A percentile compares a stretch with the other conserved stretches of the same genome.
phyloP scores from a whole-genome alignment of 1,140 invertebrate genomes.

The Condylostylus longicornis region DNA sequence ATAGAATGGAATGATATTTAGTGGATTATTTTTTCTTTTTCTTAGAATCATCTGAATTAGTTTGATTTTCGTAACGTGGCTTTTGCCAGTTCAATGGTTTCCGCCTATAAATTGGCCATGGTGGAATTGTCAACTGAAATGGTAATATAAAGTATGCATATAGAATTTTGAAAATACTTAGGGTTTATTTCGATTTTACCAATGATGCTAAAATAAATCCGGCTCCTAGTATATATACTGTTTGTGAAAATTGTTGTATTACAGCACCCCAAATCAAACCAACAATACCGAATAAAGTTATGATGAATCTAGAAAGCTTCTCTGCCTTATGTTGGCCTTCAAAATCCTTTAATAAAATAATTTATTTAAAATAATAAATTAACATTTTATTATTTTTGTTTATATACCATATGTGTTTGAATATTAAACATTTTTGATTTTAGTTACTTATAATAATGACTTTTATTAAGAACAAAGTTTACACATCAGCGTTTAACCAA shows the following conservation, averaged over 20 bases:
- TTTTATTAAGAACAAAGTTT: too few species aligned
- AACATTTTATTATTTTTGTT: too few species aligned
- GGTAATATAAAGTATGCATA: background rate
- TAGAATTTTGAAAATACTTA: background rate
- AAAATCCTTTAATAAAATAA: conserved; percentile 52
- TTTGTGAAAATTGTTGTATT: conserved; percentile 90
- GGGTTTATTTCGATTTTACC: conserved; percentile 37
- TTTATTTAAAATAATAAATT: background rate
- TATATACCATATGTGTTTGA: conserved; percentile 43
- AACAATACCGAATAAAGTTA: conserved; percentile 73
- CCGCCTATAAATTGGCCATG: conserved; percentile 82
- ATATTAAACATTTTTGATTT: conserved; percentile 32
- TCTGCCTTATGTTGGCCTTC: conserved; percentile 81
- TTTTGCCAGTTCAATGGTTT: conserved; percentile 87
- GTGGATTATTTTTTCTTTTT: conserved; percentile 31
- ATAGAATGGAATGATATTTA: too few species aligned
- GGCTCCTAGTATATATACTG: conserved; percentile 79
- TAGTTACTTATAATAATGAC: too few species aligned
- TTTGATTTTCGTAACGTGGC: conserved; percentile 28
- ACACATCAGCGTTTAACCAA: too few species aligned
- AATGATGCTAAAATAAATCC: conserved; percentile 75
- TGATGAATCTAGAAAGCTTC: conserved; percentile 72
- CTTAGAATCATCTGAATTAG: conserved; percentile 18
- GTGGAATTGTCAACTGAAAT: conserved; percentile 63
- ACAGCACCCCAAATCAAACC: conserved; percentile 85